Conservation (phyloP, 2,888 invertebrate genomes). For the Ochropleura leucogaster region DNA sequence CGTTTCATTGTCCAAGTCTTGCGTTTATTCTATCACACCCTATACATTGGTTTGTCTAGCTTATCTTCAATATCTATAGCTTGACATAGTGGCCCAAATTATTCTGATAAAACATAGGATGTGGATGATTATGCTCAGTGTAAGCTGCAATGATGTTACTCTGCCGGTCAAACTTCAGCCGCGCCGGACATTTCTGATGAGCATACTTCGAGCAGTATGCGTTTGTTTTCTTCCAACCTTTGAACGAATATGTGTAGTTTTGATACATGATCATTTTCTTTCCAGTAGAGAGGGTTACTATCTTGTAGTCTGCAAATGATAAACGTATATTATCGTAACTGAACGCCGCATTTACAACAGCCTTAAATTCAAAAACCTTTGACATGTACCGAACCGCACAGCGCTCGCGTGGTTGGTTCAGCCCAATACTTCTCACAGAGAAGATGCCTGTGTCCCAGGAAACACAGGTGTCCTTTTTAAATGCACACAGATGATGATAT, state of each 20-base stretch:
- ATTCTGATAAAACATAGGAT: constrained; percentile 21
- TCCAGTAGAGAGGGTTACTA: constrained; percentile 36
- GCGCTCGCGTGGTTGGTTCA: background rate
- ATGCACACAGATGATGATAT: no score
- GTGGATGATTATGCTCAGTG: constrained; percentile 46
- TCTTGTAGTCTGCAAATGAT: constrained; percentile 30
- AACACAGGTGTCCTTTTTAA: no score
- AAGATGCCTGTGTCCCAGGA: background rate
- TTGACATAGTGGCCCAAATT: constrained; percentile 27
- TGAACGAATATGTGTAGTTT: constrained; percentile 53
- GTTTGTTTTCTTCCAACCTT: constrained; percentile 29
- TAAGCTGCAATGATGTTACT: constrained; percentile 27
- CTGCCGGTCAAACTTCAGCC: constrained; percentile 34
- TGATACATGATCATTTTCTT: constrained; percentile 54
- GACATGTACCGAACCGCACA: background rate
- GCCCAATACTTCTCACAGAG: background rate
- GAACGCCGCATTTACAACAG: no score
- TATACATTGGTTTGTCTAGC: background rate
- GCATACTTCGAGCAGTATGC: constrained; percentile 55
- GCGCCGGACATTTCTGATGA: constrained; percentile 45
- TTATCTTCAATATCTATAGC: background rate
- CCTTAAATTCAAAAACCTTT: background rate
- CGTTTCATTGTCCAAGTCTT: no score
- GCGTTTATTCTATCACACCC: no score
- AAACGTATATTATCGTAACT: background rate